phyloP scores from a whole-genome alignment of 2,113 vertebrate species.

The Trogon melanurus region DNA sequence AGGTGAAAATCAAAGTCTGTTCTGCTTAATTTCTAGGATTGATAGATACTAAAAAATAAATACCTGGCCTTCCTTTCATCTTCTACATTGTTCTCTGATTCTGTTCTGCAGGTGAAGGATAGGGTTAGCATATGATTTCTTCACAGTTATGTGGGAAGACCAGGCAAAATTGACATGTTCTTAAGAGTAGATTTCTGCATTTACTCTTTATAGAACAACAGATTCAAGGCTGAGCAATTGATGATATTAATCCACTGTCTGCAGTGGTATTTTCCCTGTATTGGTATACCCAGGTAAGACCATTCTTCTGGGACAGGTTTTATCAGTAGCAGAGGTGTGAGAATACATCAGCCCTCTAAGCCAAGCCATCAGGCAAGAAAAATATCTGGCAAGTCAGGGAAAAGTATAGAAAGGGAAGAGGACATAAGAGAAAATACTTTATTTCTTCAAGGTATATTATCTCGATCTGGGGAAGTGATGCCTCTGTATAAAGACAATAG shows the following conservation, averaged over 20 bases:
- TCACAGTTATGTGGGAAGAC: neutral
- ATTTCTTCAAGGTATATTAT: neutral
- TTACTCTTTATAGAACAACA: neutral
- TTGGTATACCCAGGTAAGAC: neutral
- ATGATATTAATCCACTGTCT: neutral
- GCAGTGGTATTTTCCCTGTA: neutral
- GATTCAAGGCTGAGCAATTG: neutral
- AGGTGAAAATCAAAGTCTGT: neutral
- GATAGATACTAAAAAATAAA: neutral
- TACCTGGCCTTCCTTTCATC: neutral
- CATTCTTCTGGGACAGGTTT: neutral
- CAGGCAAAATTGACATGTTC: neutral
- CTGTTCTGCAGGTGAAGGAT: neutral
- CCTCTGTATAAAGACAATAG: slow-evolving; percentile 1
- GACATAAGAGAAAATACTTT: neutral
- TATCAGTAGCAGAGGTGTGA: neutral
- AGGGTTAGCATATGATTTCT: neutral
- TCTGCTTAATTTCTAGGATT: neutral
- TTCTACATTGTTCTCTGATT: neutral
- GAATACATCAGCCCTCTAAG: neutral
- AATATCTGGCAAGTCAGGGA: neutral
- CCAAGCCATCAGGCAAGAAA: neutral
- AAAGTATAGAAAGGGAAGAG: neutral
- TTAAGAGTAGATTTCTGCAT: neutral
- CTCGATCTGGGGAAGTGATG: neutral